Percentiles rank a stretch among this genome's conserved stretches.
These are phyloP conservation scores for Neomorphus geoffroyi DNA, from an alignment of 2,797 vertebrate species.

Conservation along the genomic window DNA sequence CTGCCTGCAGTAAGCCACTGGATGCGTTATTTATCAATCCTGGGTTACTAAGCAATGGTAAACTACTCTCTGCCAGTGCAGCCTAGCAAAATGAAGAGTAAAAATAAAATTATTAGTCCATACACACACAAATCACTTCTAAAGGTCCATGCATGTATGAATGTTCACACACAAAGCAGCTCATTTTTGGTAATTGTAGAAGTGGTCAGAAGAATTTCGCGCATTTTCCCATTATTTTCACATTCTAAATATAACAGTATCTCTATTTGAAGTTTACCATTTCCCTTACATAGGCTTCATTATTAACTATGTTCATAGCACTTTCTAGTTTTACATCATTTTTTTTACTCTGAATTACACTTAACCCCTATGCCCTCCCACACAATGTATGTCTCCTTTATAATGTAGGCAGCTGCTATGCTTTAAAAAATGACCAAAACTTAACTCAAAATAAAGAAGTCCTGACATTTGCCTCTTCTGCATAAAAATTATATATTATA, in stretches of 20 bases:
- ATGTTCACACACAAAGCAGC: neutral
- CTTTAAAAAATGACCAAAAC: conserved; percentile 86
- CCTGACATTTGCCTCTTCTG: conserved; percentile 93
- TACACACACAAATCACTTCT: neutral
- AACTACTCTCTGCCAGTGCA: conserved; percentile 96
- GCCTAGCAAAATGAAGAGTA: conserved; percentile 80
- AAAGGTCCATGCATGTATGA: neutral
- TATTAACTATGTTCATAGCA: conserved; percentile 32
- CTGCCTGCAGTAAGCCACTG: conserved; percentile 88
- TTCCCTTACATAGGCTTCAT: conserved; percentile 17
- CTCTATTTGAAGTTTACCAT: neutral
- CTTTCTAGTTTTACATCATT: conserved; percentile 46
- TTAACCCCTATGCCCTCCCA: conserved; percentile 53
- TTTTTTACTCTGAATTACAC: conserved; percentile 47
- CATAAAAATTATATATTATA: conserved; percentile 98
- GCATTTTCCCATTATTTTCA: conserved; percentile 13
- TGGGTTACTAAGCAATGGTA: conserved; percentile 93
- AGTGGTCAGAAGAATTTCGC: neutral
- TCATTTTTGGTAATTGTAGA: neutral
- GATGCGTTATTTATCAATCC: conserved; percentile 92
- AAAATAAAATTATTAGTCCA: conserved; percentile 25
- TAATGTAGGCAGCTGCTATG: conserved; percentile 73
- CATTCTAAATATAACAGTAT: neutral
- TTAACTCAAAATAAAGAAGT: conserved; percentile 92
- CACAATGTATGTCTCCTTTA: conserved; percentile 50